Percentiles rank a stretch among this genome's conserved stretches.
These are phyloP conservation scores for Oligia latruncula DNA, from an alignment of 2,888 invertebrate species.

Conservation along the genomic window DNA sequence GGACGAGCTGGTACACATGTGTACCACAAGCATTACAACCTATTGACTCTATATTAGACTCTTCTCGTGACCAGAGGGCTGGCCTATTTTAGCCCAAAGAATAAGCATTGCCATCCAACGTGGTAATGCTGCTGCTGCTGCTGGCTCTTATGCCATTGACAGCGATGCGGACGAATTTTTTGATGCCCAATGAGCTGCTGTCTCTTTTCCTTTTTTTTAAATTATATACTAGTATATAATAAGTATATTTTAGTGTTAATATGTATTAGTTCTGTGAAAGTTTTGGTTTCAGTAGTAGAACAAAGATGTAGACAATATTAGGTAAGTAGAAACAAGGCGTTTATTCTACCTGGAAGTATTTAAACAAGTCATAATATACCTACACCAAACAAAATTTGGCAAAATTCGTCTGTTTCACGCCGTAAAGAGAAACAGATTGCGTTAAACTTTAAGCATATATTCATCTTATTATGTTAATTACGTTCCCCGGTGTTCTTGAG, in stretches of 20 bases:
- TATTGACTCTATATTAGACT: no score
- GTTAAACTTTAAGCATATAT: conserved; percentile 58
- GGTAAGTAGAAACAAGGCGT: neutral
- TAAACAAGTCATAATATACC: neutral
- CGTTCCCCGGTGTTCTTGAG: conserved; percentile 17
- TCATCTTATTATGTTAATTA: conserved; percentile 56
- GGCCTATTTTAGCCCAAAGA: no score
- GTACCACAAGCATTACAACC: neutral
- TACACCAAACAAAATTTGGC: conserved; percentile 19
- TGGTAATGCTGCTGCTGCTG: no score
- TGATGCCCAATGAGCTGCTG: no score
- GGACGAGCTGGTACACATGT: neutral
- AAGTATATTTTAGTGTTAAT: no score
- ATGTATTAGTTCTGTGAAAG: neutral
- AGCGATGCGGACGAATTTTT: no score
- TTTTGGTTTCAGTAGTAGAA: neutral
- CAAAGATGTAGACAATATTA: neutral
- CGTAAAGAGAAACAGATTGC: conserved; percentile 50
- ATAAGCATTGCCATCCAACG: no score
- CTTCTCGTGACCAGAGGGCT: no score
- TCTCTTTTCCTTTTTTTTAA: no score
- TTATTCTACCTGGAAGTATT: neutral
- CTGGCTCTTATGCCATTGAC: no score
- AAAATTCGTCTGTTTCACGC: conserved; percentile 29
- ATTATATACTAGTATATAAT: no score